Conservation (phyloP, 2,888 invertebrate genomes). For the Hanleya hanleyi region DNA sequence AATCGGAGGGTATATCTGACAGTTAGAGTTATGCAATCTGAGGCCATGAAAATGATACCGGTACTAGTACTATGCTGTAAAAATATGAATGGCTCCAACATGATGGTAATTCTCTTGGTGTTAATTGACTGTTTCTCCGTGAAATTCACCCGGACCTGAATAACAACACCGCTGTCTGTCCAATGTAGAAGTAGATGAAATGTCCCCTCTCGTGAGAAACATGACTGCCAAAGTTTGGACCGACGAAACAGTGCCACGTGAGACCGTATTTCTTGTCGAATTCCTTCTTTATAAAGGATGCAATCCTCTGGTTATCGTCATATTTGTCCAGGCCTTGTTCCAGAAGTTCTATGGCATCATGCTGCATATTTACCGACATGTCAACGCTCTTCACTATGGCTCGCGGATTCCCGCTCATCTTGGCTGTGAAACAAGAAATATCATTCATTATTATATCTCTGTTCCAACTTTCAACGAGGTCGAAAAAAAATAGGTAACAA, state of each 20-base stretch:
- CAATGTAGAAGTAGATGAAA: slow-evolving; percentile 2
- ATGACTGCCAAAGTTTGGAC: not conserved
- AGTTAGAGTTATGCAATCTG: too few relatives aligned
- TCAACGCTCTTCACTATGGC: not conserved
- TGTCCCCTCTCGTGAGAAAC: not conserved
- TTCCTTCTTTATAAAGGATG: not conserved
- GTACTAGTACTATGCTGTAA: too few relatives aligned
- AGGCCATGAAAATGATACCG: too few relatives aligned
- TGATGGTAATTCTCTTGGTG: too few relatives aligned
- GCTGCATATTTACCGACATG: not conserved
- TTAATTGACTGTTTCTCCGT: too few relatives aligned
- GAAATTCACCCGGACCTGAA: not conserved
- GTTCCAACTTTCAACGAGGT: too few relatives aligned
- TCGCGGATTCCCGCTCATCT: too few relatives aligned
- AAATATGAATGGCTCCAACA: too few relatives aligned
- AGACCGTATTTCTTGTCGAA: slow-evolving; percentile 7
- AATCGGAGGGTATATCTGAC: too few relatives aligned
- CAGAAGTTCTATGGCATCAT: slow-evolving; percentile 1
- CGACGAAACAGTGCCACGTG: slow-evolving; percentile 2
- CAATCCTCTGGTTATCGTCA: not conserved
- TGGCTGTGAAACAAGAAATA: too few relatives aligned
- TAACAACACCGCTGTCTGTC: not conserved
- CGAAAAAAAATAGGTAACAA: too few relatives aligned
- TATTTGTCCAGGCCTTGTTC: not conserved
- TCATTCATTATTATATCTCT: too few relatives aligned